A percentile compares a stretch with the other conserved stretches of the same genome.
phyloP scores from a whole-genome alignment of 1,140 invertebrate species.

The Rhizoglyphus robini region DNA sequence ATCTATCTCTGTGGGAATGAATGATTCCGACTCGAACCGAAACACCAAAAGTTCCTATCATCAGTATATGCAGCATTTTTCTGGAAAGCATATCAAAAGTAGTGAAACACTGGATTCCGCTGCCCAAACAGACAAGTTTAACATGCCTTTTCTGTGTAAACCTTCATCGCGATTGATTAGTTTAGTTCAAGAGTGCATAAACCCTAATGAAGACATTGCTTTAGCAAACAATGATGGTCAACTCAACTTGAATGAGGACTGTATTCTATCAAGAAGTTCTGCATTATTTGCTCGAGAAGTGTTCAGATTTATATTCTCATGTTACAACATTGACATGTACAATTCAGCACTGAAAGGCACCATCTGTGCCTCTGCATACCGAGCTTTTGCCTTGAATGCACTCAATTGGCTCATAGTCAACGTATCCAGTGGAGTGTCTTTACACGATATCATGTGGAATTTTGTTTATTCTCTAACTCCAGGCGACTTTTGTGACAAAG shows the following conservation, averaged over 20 bases:
- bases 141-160: slow-evolving; percentile 62
- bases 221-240: slow-evolving; percentile 27
- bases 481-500: not conserved
- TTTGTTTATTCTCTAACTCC: slow-evolving; percentile 55
- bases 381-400: slow-evolving; percentile 71
- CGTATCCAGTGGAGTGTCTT: slow-evolving; percentile 71
- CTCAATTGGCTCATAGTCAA: slow-evolving; percentile 85
- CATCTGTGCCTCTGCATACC: slow-evolving; percentile 61
- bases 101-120: not conserved
- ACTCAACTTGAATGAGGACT: too few relatives aligned
- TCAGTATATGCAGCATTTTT: not conserved
- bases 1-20: slow-evolving; percentile 50
- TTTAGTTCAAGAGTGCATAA: slow-evolving; percentile 28
- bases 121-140: slow-evolving; percentile 27
- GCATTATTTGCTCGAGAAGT: slow-evolving; percentile 39
- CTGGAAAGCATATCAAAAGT: not conserved
- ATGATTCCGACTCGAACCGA: slow-evolving; percentile 1
- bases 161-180: slow-evolving; percentile 55
- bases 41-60: not conserved
- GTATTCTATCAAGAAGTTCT: slow-evolving; percentile 24
- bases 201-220: slow-evolving; percentile 18
- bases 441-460: slow-evolving; percentile 92
- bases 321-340: slow-evolving; percentile 61
- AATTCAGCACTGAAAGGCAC: slow-evolving; percentile 67
- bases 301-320: slow-evolving; percentile 64